These are phyloP conservation scores for Protonibea diacanthus DNA, from an alignment of 2,797 vertebrate genomes.

Conservation along the genomic window DNA sequence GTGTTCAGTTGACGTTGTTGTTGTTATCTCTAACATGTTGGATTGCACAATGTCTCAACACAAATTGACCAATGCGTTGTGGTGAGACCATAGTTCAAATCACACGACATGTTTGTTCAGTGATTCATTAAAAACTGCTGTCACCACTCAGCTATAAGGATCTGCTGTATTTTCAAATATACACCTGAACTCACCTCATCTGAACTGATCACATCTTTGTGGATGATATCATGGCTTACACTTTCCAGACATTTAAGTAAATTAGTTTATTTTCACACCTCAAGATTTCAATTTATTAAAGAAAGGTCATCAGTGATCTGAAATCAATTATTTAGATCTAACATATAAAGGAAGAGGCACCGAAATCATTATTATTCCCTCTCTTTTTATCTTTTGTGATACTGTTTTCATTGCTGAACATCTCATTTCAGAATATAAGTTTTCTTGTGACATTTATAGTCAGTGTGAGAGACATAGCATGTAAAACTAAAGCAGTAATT, in stretches of 20 bases:
- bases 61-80: neutral
- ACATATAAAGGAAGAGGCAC: neutral
- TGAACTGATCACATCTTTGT: no score
- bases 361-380: neutral
- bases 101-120: neutral
- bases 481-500: neutral
- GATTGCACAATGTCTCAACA: constrained; percentile 2
- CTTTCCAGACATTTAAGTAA: neutral
- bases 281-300: neutral
- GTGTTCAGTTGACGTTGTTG: neutral
- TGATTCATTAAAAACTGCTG: neutral
- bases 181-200: neutral
- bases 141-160: neutral
- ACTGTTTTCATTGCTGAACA: neutral
- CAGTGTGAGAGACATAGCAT: neutral
- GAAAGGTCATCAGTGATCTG: neutral
- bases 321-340: neutral
- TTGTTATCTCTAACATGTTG: neutral
- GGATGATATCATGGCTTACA: neutral
- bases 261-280: neutral
- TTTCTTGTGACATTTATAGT: neutral
- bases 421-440: neutral
- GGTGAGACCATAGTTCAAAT: neutral
- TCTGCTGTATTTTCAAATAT: neutral
- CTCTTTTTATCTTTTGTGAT: neutral